Percentiles rank a stretch among this genome's conserved stretches.
These are phyloP conservation scores for Eudasyphora cyanicolor DNA, from an alignment of 2,888 invertebrate species.

Conservation along the genomic window DNA sequence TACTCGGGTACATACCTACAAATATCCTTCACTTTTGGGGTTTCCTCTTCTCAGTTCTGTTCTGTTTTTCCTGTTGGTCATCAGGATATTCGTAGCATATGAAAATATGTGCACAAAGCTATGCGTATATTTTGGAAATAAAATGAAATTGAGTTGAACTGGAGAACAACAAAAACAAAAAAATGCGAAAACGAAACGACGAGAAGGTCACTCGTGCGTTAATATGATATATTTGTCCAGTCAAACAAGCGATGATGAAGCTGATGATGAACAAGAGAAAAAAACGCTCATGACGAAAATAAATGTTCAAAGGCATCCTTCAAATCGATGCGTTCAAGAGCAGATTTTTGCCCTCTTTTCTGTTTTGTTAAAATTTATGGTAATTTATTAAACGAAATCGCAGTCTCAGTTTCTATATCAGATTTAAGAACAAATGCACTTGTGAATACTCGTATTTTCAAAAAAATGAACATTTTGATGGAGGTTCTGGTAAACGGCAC, in stretches of 20 bases:
- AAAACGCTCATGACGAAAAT: slow-evolving; percentile 24
- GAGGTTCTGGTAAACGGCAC: not conserved
- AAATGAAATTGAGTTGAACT: slow-evolving; percentile 19
- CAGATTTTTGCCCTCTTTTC: not conserved
- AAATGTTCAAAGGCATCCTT: not conserved
- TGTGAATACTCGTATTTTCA: not conserved
- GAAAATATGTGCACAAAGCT: not conserved
- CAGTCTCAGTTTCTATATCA: not conserved
- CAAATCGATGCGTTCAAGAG: slow-evolving; percentile 10
- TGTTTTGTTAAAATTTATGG: slow-evolving; percentile 32
- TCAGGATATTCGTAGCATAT: not conserved
- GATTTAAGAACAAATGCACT: not conserved
- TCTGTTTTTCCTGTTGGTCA: not conserved
- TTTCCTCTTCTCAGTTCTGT: slow-evolving; percentile 2
- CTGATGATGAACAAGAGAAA: not conserved
- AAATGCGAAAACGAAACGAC: not conserved
- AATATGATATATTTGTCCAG: slow-evolving; percentile 33
- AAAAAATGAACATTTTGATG: not conserved
- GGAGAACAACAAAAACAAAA: not conserved
- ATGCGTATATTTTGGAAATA: not conserved
- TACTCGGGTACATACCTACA: not conserved
- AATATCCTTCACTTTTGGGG: slow-evolving; percentile 40
- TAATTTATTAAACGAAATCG: slow-evolving; percentile 35
- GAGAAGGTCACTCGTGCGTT: slow-evolving; percentile 50
- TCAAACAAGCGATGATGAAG: not conserved